Evolutionary conservation across 2,113 vertebrate genomes (phyloP).

Genomic region (Hippocampus mohnikei): DNA sequence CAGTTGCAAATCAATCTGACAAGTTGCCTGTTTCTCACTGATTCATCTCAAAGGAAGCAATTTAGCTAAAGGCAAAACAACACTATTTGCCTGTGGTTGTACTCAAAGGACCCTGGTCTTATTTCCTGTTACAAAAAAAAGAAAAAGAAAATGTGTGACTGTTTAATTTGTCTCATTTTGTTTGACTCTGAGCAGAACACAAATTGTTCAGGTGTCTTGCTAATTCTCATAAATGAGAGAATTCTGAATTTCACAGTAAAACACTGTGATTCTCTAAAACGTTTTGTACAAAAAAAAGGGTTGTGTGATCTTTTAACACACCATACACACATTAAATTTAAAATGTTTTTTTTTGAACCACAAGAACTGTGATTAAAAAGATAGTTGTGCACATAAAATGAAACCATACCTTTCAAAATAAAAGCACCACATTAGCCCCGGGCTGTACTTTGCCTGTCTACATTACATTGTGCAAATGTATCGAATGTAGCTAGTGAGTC

Average conservation of each 20-base stretch:
- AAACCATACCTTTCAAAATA: too few species aligned
- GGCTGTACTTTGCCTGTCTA: too few species aligned
- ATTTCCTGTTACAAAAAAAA: background rate
- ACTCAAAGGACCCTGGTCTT: background rate
- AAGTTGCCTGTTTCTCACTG: background rate
- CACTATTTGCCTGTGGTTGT: background rate
- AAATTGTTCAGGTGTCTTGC: background rate
- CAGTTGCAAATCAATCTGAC: background rate
- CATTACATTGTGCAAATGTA: background rate
- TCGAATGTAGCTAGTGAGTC: background rate
- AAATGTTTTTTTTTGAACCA: background rate
- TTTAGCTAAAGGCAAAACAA: background rate
- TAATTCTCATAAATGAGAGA: background rate
- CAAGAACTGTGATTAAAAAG: too few species aligned
- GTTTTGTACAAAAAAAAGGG: constrained; percentile 25
- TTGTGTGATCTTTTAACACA: background rate
- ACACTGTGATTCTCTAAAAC: constrained; percentile 26
- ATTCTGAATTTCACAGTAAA: background rate
- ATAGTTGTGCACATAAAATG: too few species aligned
- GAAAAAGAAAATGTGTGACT: background rate
- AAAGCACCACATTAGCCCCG: too few species aligned
- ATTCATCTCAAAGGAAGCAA: background rate
- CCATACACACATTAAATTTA: background rate
- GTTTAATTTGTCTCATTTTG: background rate
- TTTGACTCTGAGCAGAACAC: background rate